Evolutionary conservation across 2,888 invertebrate species (phyloP).

Genomic region (Pilophorus perplexus): DNA sequence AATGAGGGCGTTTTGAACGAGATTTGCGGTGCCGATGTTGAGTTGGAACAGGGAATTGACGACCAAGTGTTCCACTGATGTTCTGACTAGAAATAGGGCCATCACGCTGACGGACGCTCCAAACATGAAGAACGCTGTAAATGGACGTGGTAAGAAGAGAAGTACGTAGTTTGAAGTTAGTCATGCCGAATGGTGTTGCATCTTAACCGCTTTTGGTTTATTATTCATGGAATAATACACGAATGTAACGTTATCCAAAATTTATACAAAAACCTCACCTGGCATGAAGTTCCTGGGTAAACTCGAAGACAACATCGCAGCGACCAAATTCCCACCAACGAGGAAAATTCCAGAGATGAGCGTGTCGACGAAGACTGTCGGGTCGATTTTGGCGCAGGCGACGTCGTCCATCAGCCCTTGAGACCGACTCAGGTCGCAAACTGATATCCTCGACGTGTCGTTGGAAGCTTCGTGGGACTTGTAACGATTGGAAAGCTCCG

Average conservation of each 20-base stretch:
- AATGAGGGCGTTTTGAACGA: conserved; percentile 52
- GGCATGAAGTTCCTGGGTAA: conserved; percentile 53
- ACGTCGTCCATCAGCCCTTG: neutral
- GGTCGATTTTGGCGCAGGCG: conserved; percentile 54
- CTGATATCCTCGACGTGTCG: conserved; percentile 52
- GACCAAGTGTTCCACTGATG: conserved; percentile 60
- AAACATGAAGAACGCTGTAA: conserved; percentile 53
- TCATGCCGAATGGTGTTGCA: too few relatives aligned
- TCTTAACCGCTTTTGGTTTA: too few relatives aligned
- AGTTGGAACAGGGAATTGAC: conserved; percentile 58
- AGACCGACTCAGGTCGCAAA: conserved; percentile 52
- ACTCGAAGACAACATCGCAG: conserved; percentile 59
- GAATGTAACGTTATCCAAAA: too few relatives aligned
- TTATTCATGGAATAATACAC: too few relatives aligned
- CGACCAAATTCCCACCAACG: conserved; percentile 62
- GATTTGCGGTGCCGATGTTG: conserved; percentile 56
- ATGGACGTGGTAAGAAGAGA: too few relatives aligned
- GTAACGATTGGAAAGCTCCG: conserved; percentile 67
- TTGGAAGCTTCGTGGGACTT: conserved; percentile 54
- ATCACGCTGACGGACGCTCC: conserved; percentile 60
- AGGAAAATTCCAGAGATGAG: conserved; percentile 66
- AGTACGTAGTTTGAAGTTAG: too few relatives aligned
- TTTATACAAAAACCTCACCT: conserved; percentile 50
- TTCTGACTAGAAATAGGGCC: conserved; percentile 60
- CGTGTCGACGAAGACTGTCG: conserved; percentile 63